These are phyloP conservation scores for Bombylius major DNA, from an alignment of 2,888 invertebrate genomes.

Conservation along the genomic window DNA sequence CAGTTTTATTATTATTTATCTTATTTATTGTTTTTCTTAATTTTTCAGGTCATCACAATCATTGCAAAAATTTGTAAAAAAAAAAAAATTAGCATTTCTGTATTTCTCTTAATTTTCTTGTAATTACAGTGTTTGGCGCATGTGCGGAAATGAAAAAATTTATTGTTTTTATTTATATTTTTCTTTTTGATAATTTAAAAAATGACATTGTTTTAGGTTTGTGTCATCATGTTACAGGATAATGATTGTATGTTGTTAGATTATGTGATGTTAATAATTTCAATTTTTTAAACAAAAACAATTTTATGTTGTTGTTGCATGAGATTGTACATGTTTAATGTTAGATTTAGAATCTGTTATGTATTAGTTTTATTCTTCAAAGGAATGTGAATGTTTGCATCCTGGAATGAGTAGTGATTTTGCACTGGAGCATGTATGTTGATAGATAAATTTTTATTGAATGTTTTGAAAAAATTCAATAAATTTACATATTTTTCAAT, in stretches of 20 bases:
- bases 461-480: too few species aligned
- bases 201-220: neutral
- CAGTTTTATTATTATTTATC: neutral
- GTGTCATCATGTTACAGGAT: too few species aligned
- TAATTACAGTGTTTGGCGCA: constrained; percentile 8
- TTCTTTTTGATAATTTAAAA: neutral
- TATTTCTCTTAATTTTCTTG: constrained; percentile 1
- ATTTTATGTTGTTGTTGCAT: too few species aligned
- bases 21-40: neutral
- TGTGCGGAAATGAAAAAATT: constrained; percentile 2
- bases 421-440: too few species aligned
- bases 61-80: neutral
- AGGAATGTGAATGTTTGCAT: too few species aligned
- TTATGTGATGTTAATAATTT: neutral
- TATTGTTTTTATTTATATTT: neutral
- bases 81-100: too few species aligned
- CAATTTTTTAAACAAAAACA: too few species aligned
- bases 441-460: too few species aligned
- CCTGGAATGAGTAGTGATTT: too few species aligned
- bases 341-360: too few species aligned
- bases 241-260: neutral
- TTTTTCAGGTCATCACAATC: neutral
- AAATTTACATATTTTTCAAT: neutral
- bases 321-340: too few species aligned
- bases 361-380: too few species aligned